phyloP scores from a whole-genome alignment of 2,797 vertebrate species.

The Serranus cabrilla region DNA sequence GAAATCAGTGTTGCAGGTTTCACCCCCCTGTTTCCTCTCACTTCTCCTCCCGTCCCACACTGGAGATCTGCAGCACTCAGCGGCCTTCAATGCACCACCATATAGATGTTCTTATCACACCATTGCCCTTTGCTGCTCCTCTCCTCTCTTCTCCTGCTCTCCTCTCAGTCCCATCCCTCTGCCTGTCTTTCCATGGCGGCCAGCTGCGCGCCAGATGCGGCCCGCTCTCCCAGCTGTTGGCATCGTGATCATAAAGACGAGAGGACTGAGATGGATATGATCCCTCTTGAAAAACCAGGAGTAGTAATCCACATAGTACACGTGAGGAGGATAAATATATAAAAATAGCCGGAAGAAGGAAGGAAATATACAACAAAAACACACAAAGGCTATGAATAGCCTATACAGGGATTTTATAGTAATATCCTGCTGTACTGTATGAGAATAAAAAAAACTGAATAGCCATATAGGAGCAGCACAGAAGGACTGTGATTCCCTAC shows the following conservation, averaged over 20 bases:
- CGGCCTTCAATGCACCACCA: conserved; percentile 1
- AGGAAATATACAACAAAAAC: background rate
- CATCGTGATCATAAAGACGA: conserved; percentile 38
- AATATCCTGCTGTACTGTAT: conserved; percentile 4
- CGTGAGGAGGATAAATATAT: conserved; percentile 11
- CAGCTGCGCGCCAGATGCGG: conserved; percentile 74
- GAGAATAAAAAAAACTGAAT: conserved; percentile 9
- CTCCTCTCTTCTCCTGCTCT: conserved; percentile 4
- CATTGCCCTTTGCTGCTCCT: background rate
- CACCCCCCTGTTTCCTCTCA: background rate
- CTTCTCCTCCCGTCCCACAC: background rate
- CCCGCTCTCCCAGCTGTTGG: conserved; percentile 63
- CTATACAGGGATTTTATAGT: background rate
- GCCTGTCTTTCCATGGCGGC: conserved; percentile 22
- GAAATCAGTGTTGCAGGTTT: background rate
- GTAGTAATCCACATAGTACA: conserved; percentile 18
- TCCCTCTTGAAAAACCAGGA: conserved; percentile 12
- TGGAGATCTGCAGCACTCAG: conserved; percentile 3
- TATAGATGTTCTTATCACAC: conserved; percentile 35
- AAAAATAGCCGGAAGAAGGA: conserved; percentile 14
- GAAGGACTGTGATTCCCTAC: conserved; percentile 1
- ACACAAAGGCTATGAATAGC: conserved; percentile 3
- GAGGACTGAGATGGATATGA: conserved; percentile 34
- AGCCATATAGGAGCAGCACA: conserved; percentile 1
- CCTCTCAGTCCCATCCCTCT: conserved; percentile 36